Conservation (phyloP, 2,888 invertebrate genomes). For the Drosophila gaucha region DNA sequence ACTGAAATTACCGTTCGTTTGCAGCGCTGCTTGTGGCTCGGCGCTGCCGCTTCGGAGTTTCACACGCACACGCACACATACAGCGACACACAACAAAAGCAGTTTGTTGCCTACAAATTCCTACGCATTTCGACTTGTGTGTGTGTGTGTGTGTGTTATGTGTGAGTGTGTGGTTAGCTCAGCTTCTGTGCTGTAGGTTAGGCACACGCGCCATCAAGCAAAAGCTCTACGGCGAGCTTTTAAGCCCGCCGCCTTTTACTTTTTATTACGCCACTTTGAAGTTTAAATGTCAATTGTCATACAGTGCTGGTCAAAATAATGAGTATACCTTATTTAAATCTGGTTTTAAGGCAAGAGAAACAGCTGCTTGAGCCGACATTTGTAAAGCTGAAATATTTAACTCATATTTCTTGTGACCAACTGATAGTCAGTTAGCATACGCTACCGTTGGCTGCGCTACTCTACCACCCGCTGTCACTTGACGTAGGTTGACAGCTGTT, state of each 20-base stretch:
- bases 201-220: conserved; percentile 61
- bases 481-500: conserved; percentile 82
- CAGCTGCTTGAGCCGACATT: no score
- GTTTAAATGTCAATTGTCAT: conserved; percentile 62
- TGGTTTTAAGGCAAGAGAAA: background rate
- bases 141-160: conserved; percentile 17
- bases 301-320: conserved; percentile 47
- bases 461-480: conserved; percentile 40
- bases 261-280: conserved; percentile 35
- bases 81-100: conserved; percentile 20
- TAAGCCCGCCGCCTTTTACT: conserved; percentile 21
- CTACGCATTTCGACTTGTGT: conserved; percentile 62
- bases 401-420: background rate
- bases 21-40: conserved; percentile 48
- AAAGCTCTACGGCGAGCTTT: conserved; percentile 65
- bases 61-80: conserved; percentile 11
- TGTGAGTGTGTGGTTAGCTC: conserved; percentile 36
- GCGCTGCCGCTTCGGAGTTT: conserved; percentile 61
- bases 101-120: conserved; percentile 66
- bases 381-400: background rate
- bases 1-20: conserved; percentile 77
- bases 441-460: conserved; percentile 24
- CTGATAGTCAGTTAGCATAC: background rate
- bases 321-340: background rate
- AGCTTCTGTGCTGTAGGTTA: conserved; percentile 67